Base-by-base conservation (phyloP, 2,888 invertebrate species). In the Omphaloscelis lunosa region DNA sequence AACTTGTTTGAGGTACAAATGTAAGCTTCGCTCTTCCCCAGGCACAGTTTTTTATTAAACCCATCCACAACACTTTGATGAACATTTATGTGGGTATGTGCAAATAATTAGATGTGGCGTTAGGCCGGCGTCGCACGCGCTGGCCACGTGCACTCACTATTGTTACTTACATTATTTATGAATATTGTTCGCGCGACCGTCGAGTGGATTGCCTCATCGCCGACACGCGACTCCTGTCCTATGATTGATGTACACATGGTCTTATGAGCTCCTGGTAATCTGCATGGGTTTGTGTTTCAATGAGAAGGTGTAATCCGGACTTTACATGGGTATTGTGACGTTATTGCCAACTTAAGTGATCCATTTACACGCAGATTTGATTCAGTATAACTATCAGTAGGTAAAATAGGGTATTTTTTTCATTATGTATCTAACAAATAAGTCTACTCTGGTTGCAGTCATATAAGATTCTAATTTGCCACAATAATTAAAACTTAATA, bases 101-200 rank as follows among this genome's bases (percentile, higher is more conserved):
- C 93, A 92, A 93, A 94, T 95, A 94, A 95, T 96, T 94, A 95
- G 91, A 93, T 92, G 92, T 91, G 94, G 94, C 94, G 90, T 91
- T 84, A 90, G 89, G 74, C 51, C 85, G 81, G 86, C 80, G 67
- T 1, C 23, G 79, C 84, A 84, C 84, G 84, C 72, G 84, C 85
- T 74, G 82, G 88, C 79, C 94, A 91, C 94, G 94, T 93, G 95
- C 84, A 86, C 89, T 83, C 83, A 85, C 86, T 90, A 93, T 94
- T 95, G 94, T 95, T 92, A 91, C 91, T 90, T 84, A 84, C 90
- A 93, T 95, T 96, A 96, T 96, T 96, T 96, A 96, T 96, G 96
- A 95, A 96, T 95, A 96, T 95, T 93, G 95, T 95, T 93, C 90
- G 89, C 79, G 79, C 85, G 90, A 88, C 88, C 83, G 90, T 87